Evolutionary conservation across 1,140 invertebrate species (phyloP).

Genomic region (roundworm (Caenorhabditis elegans)): DNA sequence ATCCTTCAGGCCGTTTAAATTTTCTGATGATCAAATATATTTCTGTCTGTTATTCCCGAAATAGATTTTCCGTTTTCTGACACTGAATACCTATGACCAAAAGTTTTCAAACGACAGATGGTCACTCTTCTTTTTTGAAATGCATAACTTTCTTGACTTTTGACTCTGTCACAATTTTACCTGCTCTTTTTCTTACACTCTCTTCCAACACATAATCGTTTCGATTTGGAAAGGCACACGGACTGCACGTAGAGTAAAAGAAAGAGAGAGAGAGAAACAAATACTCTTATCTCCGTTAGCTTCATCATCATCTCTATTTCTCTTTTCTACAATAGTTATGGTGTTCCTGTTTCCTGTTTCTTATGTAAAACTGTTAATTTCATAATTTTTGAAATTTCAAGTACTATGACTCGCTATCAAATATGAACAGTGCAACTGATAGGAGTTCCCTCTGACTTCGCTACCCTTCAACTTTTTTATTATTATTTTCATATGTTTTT

Average conservation of each 20-base stretch:
- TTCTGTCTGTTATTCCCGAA: too few relatives aligned
- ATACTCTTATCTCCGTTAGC: conserved; percentile 24
- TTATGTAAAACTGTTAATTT: neutral
- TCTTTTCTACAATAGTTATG: neutral
- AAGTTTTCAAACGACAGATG: neutral
- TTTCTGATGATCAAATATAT: too few relatives aligned
- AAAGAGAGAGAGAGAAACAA: neutral
- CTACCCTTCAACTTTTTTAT: neutral
- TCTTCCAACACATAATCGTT: neutral
- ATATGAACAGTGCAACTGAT: too few relatives aligned
- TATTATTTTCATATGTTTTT: neutral
- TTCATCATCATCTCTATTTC: conserved; percentile 22
- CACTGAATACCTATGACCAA: conserved; percentile 7
- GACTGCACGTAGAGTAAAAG: too few relatives aligned
- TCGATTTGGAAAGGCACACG: neutral
- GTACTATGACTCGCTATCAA: too few relatives aligned
- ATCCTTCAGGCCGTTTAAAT: too few relatives aligned
- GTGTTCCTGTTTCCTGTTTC: neutral
- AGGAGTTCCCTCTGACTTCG: too few relatives aligned
- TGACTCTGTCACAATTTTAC: neutral
- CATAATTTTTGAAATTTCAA: neutral
- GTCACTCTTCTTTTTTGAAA: neutral
- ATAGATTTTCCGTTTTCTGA: too few relatives aligned
- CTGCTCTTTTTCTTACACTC: neutral
- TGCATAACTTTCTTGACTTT: conserved; percentile 2